Conservation (phyloP, 2,797 vertebrate species). For the Petrocephalus sullivani region DNA sequence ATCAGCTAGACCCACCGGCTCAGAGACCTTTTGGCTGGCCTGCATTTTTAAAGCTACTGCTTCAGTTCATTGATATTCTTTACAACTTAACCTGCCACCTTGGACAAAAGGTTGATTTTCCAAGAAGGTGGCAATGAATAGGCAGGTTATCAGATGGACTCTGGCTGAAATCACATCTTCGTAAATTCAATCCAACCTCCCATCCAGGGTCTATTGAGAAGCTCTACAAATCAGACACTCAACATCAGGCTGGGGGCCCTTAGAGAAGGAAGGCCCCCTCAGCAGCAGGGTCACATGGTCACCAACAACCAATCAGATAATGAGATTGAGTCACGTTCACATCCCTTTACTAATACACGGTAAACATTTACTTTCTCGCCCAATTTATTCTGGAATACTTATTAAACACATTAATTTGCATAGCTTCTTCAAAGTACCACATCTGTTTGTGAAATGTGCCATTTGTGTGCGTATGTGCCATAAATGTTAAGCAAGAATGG, state of each 20-base stretch:
- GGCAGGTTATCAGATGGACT: constrained; percentile 9
- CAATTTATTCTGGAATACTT: not conserved
- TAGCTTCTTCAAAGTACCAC: not conserved
- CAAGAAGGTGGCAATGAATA: constrained; percentile 26
- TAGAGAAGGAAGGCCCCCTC: not conserved
- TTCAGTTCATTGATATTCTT: not conserved
- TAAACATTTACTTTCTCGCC: not conserved
- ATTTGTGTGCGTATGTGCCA: not conserved
- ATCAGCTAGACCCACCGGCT: not conserved
- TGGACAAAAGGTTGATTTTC: not conserved
- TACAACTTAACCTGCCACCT: not conserved
- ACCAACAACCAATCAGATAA: not conserved
- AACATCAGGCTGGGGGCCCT: not conserved
- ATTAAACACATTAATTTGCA: not conserved
- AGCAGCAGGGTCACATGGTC: not conserved
- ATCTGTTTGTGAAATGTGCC: not conserved
- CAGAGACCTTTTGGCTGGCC: not conserved
- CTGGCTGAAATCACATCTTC: constrained; percentile 38
- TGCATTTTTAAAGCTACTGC: not conserved
- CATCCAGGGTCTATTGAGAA: constrained; percentile 20
- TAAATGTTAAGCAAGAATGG: not conserved
- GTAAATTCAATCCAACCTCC: constrained; percentile 35
- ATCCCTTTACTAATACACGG: not conserved
- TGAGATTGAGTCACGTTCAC: not conserved
- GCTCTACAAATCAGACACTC: not conserved